Evolutionary conservation across 2,797 vertebrate species (phyloP).

Genomic region (Phoeniculus purpureus): DNA sequence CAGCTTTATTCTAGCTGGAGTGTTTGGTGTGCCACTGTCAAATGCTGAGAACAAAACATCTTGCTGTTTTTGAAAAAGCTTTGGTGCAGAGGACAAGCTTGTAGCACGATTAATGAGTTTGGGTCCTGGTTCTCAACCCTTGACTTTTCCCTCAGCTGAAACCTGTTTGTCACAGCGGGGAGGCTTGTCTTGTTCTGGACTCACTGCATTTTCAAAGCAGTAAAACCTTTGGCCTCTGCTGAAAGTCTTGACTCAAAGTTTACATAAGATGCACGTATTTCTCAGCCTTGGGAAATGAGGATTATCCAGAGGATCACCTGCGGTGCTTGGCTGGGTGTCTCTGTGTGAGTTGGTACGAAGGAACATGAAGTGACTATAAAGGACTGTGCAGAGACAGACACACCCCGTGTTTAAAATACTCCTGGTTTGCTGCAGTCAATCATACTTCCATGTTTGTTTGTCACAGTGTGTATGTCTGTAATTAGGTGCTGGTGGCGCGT

Average conservation of each 20-base stretch:
- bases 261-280: neutral
- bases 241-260: neutral
- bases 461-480: neutral
- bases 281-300: neutral
- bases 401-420: slow-evolving; percentile 28
- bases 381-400: neutral
- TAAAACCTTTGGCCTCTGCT: neutral
- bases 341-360: slow-evolving; percentile 23
- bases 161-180: neutral
- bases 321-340: slow-evolving; percentile 18
- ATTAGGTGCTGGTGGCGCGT: slow-evolving; percentile 21
- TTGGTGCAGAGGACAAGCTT: neutral
- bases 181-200: neutral
- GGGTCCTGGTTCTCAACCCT: neutral
- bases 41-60: neutral
- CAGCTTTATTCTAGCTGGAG: neutral
- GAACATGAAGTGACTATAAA: neutral
- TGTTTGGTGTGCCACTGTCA: neutral
- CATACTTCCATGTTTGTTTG: slow-evolving; percentile 34
- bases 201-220: neutral
- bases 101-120: neutral
- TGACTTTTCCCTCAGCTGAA: rapidly evolving
- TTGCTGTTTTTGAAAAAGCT: neutral
- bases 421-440: slow-evolving; percentile 2
- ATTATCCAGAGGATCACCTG: slow-evolving; percentile 1